Base-by-base conservation (phyloP, 1,140 invertebrate genomes). In the Zaprionus kolodkinae region DNA sequence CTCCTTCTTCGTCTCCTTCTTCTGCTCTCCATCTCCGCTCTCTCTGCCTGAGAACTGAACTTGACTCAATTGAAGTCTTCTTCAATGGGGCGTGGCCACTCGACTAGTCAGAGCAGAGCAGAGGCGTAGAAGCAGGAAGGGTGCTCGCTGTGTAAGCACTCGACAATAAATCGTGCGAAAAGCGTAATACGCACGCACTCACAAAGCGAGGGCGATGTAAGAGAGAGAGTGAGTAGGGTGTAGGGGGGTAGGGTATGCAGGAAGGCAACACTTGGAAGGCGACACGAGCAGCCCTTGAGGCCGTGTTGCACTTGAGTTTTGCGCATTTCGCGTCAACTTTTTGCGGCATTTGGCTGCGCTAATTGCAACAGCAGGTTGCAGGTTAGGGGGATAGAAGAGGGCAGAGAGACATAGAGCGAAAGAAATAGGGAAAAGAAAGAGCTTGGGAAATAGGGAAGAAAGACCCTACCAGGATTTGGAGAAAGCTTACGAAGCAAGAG, bases 71-170 rank as follows among this genome's bases (percentile, higher is more conserved):
- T 66, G 56, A 66, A 76, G 63, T 65, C 68, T 76, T 72, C 73
- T 76, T 76, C 68, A 76, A 72, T 70, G 67, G 72, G 72, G 72
- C 72, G 67, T 75, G 67, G 57, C 72, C 72, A 74, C 72, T 75
- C 27, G 68, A 66, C n/a, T 45, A 45, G 40, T 45, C 40, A 15
- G 30, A 50, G 17, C 35, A 10, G 15, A n/a, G 15, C 11, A 12
- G 30, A 15, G 3, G 21, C 9, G 9, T 30, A 9, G 27, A 1
- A 17, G 17, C 30, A 7, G 52, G 12, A n/a, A 30, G 52, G 13
- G 52, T 27, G 13, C 17, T 27, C 50, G 17, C 25, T 55, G 52
- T 45, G 61, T 72, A 60, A 48, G 72, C 68, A 76, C 74, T 76
- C 52, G 76, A 64, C 70, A 69, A 45, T 40, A 74, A 74, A 68